Evolutionary conservation across 2,797 vertebrate species (phyloP), one percentile per base, ranked within the genome.

Genomic region (Aulostomus chinensis): DNA sequence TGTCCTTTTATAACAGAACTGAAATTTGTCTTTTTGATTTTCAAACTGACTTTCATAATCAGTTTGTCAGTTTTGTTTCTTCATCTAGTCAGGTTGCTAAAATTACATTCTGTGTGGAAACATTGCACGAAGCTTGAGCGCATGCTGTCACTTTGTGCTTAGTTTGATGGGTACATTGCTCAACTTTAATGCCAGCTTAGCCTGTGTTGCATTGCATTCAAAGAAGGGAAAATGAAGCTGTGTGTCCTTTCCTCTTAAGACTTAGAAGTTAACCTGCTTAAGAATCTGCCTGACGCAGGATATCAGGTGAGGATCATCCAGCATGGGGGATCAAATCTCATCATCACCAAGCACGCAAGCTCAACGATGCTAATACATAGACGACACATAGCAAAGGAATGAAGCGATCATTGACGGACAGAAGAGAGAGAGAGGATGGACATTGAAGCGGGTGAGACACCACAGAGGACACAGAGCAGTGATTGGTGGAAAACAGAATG

Each of bases 271-370:
- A 86, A 88, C 80, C 81, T 65, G 87, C 78, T 83, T 86, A 89
- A 74, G 84, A 88, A 85, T 73, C 46, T 58, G 62, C 47, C 74
- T 88, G 67, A 62, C 84, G 38, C 62, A 52, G 75, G 73, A 68
- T 73, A 78, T 83, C 78, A 84, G 80, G 81, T 87, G 58, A 62
- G 78, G 38, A 75, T 11, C 74, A 84, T 89, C 89, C 84, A 79
- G 68, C 65, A 78, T 63, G 72, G 26, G 24, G 76, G 86, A 89
- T 91, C 78, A 83, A 84, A 91, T 89, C 84, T 84, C 87, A 86
- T 75, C 86, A 77, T 81, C 88, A 53, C 80, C 59, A 63, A 83
- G 79, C 86, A 86, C 90, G 91, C 93, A 90, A 91, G 90, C 21
- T 8, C 37, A 31, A 38, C 41, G 51, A 77, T 70, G 58, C 85